Evolutionary conservation across 92 coral and sea anemone species (phyloP), one percentile per base, ranked within the genome.

Genomic region (Bergia puertoricense): DNA sequence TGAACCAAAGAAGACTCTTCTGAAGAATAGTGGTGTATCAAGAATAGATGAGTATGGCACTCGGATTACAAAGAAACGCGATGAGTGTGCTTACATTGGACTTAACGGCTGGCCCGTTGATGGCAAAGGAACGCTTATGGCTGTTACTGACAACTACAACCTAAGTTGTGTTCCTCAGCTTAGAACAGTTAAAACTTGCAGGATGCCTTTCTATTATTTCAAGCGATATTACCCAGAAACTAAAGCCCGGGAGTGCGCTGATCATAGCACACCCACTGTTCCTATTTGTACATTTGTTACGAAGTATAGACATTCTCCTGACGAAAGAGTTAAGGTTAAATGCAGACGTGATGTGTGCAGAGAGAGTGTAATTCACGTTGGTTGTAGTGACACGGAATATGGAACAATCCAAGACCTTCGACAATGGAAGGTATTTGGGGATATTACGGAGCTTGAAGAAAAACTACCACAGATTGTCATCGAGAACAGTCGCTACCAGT

Each of bases 261-360:
- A 79, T 8, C 65, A 84, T 20, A 85, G 67, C 13, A 48, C 18
- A 0, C 77, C 85, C 16, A 86, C 85, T 5, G 74, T 89, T 39
- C 92, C 95, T 1, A 93, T 95, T 37, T 95, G 98, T 78, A 85
- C 90, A 18, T 76, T 95, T 30, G 86, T 77, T 36, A 93, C 98
- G 36, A 85, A 83, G 41, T 87, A 86, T 69, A 86, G 98, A 41
- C 76, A 86, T 48, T 67, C 89, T 67, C 22, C 89, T 15, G 72
- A 81, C 16, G 96, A 93, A 41, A 43, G 69, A 42, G 91, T 93
- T 11, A 37, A 81, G 5, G 88, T 89, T n/a, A 82, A 89, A 38
- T 95, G 98, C 48, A 87, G 87, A 80, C 86, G 91, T 36, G 93
- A 88, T 44, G 89, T 80, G 74, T 93, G 96, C 50, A 83, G 81